Conservation (phyloP, 2,113 vertebrate genomes). For the Lophura nycthemera region DNA sequence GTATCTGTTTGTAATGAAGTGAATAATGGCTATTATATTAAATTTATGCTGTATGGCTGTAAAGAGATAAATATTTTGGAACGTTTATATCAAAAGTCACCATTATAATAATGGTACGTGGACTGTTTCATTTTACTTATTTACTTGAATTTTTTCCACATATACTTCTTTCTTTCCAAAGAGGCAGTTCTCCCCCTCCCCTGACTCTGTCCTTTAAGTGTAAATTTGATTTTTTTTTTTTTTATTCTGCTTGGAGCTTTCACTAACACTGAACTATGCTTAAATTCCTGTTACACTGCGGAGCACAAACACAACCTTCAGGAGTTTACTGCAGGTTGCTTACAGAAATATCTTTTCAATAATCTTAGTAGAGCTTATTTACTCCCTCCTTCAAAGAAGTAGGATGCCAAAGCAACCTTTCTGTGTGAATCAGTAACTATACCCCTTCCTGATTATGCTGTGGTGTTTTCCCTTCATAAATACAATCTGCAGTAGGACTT, state of each 20-base stretch:
- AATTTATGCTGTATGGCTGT: neutral
- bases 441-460: constrained; percentile 42
- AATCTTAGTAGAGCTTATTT: constrained; percentile 33
- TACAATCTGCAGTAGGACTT: constrained; percentile 77
- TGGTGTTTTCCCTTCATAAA: constrained; percentile 81
- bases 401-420: neutral
- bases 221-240: constrained; percentile 12
- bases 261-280: neutral
- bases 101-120: neutral
- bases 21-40: neutral
- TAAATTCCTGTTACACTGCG: constrained; percentile 30
- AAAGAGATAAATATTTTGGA: neutral
- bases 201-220: neutral
- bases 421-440: constrained; percentile 10
- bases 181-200: neutral
- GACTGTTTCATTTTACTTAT: neutral
- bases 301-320: constrained; percentile 3
- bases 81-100: neutral
- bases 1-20: neutral
- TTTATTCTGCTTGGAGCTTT: constrained; percentile 2
- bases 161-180: neutral
- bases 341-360: constrained; percentile 29
- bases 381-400: neutral
- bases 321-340: neutral
- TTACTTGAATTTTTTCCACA: constrained; percentile 33